These are phyloP conservation scores for Nomada hirtipes DNA, from an alignment of 2,888 invertebrate genomes.

Conservation along the genomic window DNA sequence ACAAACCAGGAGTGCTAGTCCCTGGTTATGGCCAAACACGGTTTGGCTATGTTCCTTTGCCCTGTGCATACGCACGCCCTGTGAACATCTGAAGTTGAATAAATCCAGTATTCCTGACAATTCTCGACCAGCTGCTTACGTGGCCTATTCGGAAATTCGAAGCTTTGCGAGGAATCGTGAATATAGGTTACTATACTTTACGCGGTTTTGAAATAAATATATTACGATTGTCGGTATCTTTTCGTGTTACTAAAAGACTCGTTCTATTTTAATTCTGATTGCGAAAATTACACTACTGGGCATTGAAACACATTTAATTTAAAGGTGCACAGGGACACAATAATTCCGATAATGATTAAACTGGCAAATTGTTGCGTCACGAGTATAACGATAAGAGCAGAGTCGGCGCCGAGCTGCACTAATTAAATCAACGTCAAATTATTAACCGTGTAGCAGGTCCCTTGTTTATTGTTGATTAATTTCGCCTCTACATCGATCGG, in stretches of 20 bases:
- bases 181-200: not conserved
- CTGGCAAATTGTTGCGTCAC: not conserved
- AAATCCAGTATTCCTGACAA: slow-evolving; percentile 30
- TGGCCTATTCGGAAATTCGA: slow-evolving; percentile 16
- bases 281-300: no score
- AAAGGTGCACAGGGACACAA: no score
- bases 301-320: no score
- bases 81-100: slow-evolving; percentile 18
- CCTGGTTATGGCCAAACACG: slow-evolving; percentile 63
- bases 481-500: slow-evolving; percentile 19
- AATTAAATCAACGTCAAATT: slow-evolving; percentile 34
- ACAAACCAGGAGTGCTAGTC: slow-evolving; percentile 54
- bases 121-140: slow-evolving; percentile 17
- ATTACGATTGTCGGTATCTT: no score
- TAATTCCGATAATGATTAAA: not conserved
- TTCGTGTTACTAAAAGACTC: no score
- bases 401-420: not conserved
- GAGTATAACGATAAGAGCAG: not conserved
- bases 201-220: no score
- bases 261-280: no score
- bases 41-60: slow-evolving; percentile 41
- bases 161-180: slow-evolving; percentile 10
- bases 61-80: not conserved
- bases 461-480: slow-evolving; percentile 50
- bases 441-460: slow-evolving; percentile 36